Percentiles rank a stretch among this genome's conserved stretches.
Conservation (phyloP, 2,797 vertebrate genomes). For the Heliangelus exortis region DNA sequence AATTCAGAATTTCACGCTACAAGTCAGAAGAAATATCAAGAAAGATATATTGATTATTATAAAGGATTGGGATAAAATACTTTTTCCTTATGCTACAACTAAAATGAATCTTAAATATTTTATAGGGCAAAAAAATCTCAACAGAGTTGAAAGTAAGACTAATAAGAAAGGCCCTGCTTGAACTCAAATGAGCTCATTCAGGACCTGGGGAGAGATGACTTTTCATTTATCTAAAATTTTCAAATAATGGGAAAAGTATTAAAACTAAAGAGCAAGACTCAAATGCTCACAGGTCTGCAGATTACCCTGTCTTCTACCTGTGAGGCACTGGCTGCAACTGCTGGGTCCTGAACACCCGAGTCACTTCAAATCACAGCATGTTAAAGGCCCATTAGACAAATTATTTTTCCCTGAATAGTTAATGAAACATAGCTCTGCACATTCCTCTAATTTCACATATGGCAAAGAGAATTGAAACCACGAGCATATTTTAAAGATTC, state of each 20-base stretch:
- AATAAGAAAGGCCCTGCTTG: not conserved
- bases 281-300: not conserved
- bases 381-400: not conserved
- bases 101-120: conserved; percentile 40
- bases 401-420: not conserved
- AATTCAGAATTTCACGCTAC: not conserved
- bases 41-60: not conserved
- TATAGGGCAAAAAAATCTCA: not conserved
- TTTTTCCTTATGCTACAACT: not conserved
- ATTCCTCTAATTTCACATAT: conserved; percentile 1
- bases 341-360: not conserved
- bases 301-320: not conserved
- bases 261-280: not conserved
- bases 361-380: not conserved
- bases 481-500: not conserved
- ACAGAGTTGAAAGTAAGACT: not conserved
- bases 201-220: not conserved
- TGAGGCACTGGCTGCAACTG: not conserved
- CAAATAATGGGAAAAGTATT: not conserved
- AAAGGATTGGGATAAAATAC: not conserved
- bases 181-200: not conserved
- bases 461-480: conserved; percentile 16
- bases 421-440: not conserved
- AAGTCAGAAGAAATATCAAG: conserved; percentile 14
- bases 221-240: not conserved